Evolutionary conservation across 2,888 invertebrate genomes (phyloP).

Genomic region (Drosophila differens): DNA sequence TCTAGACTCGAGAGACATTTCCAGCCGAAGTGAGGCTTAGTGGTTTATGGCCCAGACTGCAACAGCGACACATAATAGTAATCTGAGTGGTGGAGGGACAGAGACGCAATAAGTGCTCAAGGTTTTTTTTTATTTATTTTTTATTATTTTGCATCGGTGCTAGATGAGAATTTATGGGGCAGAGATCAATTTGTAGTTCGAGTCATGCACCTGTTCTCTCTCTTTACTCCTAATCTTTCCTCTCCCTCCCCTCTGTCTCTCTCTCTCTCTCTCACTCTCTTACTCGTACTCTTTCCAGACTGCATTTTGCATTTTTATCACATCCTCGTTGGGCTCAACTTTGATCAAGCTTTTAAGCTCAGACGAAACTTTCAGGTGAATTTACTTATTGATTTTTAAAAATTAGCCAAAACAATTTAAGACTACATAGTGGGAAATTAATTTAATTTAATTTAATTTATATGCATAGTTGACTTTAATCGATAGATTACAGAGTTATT

Average conservation of each 20-base stretch:
- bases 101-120: conserved; percentile 13
- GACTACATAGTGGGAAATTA: no score
- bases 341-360: not conserved
- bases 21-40: conserved; percentile 30
- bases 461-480: not conserved
- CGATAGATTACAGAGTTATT: not conserved
- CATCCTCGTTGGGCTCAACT: not conserved
- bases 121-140: not conserved
- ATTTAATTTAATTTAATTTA: not conserved
- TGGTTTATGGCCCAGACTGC: conserved; percentile 43
- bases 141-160: conserved; percentile 13
- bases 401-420: not conserved
- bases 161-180: conserved; percentile 38
- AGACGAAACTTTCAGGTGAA: not conserved
- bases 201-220: not conserved
- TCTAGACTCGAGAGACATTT: conserved; percentile 48
- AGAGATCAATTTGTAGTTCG: conserved; percentile 34
- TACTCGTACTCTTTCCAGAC: not conserved
- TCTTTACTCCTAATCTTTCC: not conserved
- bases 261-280: not conserved
- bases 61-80: conserved; percentile 9
- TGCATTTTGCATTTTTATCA: not conserved
- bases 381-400: not conserved
- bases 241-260: not conserved
- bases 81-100: not conserved